These are phyloP conservation scores for Ciconia boyciana DNA, from an alignment of 2,113 vertebrate species.

Conservation along the genomic window DNA sequence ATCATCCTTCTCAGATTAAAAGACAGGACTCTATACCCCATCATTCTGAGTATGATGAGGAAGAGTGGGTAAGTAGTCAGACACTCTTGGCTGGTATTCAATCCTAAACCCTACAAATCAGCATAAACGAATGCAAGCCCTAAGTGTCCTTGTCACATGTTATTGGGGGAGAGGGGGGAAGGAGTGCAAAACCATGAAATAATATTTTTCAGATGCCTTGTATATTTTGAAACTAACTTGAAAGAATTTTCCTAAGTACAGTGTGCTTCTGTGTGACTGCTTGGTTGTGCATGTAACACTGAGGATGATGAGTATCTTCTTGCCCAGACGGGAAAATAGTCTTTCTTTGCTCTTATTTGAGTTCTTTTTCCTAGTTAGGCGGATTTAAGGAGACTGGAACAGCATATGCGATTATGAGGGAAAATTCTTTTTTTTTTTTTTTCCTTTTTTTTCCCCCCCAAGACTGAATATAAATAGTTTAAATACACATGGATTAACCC, in stretches of 20 bases:
- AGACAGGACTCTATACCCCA: conserved; percentile 90
- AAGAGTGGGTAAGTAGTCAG: conserved; percentile 89
- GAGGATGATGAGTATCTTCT: not conserved
- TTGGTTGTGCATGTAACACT: not conserved
- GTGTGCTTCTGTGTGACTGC: not conserved
- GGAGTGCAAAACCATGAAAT: not conserved
- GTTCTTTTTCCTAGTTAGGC: not conserved
- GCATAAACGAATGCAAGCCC: not conserved
- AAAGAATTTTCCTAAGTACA: not conserved
- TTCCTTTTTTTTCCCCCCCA: not conserved
- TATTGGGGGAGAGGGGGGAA: rapidly evolving
- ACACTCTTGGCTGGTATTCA: not conserved
- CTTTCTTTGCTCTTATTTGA: not conserved
- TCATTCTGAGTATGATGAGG: conserved; percentile 93
- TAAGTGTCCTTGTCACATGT: not conserved
- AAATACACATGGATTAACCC: not conserved
- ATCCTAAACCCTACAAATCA: not conserved
- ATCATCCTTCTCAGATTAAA: conserved; percentile 53
- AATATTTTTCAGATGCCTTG: not conserved
- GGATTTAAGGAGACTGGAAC: not conserved
- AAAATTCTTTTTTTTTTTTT: not conserved
- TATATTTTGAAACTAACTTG: not conserved
- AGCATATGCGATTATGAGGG: not conserved
- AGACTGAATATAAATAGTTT: not conserved
- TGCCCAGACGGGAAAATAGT: not conserved